Conservation (phyloP, 2,797 vertebrate genomes). For the Sebastes elongatus region DNA sequence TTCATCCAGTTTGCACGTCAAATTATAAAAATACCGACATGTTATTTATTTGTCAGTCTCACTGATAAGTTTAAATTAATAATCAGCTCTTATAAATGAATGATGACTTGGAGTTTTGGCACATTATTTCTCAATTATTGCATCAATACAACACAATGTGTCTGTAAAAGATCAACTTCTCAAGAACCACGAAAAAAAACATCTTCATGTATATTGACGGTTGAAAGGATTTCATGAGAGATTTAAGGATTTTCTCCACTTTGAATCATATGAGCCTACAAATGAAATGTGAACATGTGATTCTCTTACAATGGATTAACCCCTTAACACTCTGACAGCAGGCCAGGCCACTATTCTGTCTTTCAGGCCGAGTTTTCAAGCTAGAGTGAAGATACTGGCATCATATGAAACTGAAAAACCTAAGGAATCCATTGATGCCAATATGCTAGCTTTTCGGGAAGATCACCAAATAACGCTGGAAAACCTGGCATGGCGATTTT, state of each 20-base stretch:
- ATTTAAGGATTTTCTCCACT: neutral
- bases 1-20: neutral
- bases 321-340: too few species aligned
- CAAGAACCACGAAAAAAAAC: neutral
- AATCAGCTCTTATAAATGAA: neutral
- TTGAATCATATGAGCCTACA: neutral
- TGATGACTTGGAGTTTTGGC: neutral
- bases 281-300: neutral
- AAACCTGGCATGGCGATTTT: too few species aligned
- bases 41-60: neutral
- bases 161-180: neutral
- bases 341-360: too few species aligned
- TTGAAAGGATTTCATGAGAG: neutral
- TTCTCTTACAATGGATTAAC: neutral
- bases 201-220: neutral
- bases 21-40: neutral
- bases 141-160: neutral
- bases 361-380: too few species aligned
- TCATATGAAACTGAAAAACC: too few species aligned
- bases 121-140: neutral
- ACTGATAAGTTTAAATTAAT: neutral
- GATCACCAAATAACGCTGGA: too few species aligned
- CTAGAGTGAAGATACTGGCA: too few species aligned
- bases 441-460: accelerated
- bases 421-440: too few species aligned